phyloP scores from a whole-genome alignment of 2,888 invertebrate genomes.

The Sclerodermus sp. region DNA sequence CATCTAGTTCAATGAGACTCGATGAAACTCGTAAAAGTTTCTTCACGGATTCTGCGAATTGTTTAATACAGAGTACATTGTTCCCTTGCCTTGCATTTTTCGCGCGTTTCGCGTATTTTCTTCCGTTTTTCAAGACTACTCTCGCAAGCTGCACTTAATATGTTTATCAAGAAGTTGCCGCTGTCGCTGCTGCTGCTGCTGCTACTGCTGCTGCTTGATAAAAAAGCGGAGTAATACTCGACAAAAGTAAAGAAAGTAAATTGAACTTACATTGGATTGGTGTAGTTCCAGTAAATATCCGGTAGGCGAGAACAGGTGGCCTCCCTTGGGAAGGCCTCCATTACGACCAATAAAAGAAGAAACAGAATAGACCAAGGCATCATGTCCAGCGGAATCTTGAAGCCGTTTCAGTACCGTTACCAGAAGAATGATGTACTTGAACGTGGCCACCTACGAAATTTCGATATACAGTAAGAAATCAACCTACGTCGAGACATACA shows the following conservation, averaged over 20 bases:
- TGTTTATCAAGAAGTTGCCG: too few relatives aligned
- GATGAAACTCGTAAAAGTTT: not conserved
- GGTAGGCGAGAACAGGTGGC: constrained; percentile 60
- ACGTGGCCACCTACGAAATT: constrained; percentile 38
- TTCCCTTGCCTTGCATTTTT: too few relatives aligned
- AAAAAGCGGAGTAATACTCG: too few relatives aligned
- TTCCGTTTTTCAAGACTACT: too few relatives aligned
- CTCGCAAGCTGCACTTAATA: too few relatives aligned
- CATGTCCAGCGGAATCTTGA: constrained; percentile 56
- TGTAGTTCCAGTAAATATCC: constrained; percentile 63
- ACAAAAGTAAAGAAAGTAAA: too few relatives aligned
- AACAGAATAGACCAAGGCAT: constrained; percentile 62
- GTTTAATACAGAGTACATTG: too few relatives aligned
- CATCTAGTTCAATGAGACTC: too few relatives aligned
- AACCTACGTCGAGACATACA: not conserved
- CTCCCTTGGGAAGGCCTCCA: constrained; percentile 61
- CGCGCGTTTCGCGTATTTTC: too few relatives aligned
- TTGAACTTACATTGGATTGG: constrained; percentile 62
- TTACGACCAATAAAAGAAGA: constrained; percentile 60
- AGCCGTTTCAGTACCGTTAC: constrained; percentile 49
- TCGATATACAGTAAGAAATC: constrained; percentile 19
- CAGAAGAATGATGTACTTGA: constrained; percentile 33
- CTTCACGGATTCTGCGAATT: too few relatives aligned
- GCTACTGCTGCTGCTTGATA: too few relatives aligned
- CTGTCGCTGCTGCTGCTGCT: too few relatives aligned